These are phyloP conservation scores for Paramuricea clavata DNA, from an alignment of 92 coral and sea anemone genomes.

Conservation along the genomic window DNA sequence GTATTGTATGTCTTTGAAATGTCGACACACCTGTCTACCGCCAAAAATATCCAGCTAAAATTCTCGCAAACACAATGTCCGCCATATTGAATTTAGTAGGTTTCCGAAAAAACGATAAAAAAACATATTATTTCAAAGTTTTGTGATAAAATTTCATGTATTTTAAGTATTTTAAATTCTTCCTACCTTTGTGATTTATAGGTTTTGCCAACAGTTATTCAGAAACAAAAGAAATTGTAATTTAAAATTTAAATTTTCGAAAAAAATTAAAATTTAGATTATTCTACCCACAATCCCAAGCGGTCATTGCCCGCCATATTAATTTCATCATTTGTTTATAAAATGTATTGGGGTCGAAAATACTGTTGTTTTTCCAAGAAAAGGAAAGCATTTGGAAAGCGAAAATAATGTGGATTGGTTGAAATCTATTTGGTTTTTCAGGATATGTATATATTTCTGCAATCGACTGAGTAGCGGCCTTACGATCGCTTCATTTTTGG, in stretches of 20 bases:
- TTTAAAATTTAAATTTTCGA: neutral
- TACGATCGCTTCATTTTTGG: neutral
- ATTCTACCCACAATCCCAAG: neutral
- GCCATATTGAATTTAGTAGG: neutral
- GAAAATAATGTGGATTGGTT: neutral
- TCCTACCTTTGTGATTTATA: neutral
- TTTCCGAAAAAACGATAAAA: neutral
- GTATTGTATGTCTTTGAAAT: too few relatives aligned
- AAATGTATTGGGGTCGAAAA: too few relatives aligned
- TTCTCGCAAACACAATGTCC: neutral
- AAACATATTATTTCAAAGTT: neutral
- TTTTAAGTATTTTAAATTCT: too few relatives aligned
- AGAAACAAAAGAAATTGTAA: neutral
- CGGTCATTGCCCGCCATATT: conserved; percentile 21
- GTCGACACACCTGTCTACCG: too few relatives aligned
- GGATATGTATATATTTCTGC: neutral
- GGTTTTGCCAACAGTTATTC: neutral
- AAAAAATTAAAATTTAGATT: neutral
- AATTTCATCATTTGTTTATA: conserved; percentile 18
- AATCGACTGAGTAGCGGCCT: neutral
- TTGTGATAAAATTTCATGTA: neutral
- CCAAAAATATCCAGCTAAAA: neutral
- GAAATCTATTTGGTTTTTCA: neutral
- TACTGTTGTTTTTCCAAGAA: neutral
- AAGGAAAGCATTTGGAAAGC: neutral